Conservation (phyloP, 1,140 invertebrate species). For the Bradynema listronoti region DNA sequence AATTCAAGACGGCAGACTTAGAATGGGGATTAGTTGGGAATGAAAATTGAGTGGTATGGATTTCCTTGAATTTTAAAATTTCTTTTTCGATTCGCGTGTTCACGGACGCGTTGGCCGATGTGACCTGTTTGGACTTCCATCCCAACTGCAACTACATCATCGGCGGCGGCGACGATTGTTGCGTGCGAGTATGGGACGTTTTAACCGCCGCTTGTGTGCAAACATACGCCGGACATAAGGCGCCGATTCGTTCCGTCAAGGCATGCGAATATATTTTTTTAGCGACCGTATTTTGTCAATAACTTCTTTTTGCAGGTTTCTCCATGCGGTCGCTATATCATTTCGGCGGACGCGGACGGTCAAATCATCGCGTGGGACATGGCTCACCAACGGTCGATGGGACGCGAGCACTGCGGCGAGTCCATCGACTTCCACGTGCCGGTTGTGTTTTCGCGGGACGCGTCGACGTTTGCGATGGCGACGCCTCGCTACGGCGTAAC, state of each 20-base stretch:
- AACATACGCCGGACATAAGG: slow-evolving; percentile 48
- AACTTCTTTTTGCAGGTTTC: no score
- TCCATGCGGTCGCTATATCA: slow-evolving; percentile 48
- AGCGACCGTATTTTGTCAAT: no score
- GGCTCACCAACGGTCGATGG: slow-evolving; percentile 43
- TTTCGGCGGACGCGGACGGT: slow-evolving; percentile 46
- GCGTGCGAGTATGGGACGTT: slow-evolving; percentile 89
- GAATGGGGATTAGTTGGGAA: no score
- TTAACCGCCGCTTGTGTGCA: slow-evolving; percentile 82
- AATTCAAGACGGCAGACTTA: no score
- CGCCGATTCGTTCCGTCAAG: slow-evolving; percentile 29
- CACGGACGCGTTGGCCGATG: slow-evolving; percentile 85
- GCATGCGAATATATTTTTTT: no score
- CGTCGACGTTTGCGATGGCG: slow-evolving; percentile 43
- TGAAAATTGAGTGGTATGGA: no score
- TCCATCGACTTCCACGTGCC: slow-evolving; percentile 38
- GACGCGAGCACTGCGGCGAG: slow-evolving; percentile 26
- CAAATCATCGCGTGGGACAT: slow-evolving; percentile 50
- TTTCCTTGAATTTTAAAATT: no score
- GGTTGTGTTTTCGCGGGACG: slow-evolving; percentile 46
- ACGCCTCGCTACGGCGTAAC: slow-evolving; percentile 40
- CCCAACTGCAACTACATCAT: slow-evolving; percentile 55
- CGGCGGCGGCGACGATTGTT: slow-evolving; percentile 90
- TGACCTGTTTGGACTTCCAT: slow-evolving; percentile 65
- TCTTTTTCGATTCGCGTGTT: no score